Conservation (phyloP, 2,888 invertebrate species). For the Melieria crassipennis region DNA sequence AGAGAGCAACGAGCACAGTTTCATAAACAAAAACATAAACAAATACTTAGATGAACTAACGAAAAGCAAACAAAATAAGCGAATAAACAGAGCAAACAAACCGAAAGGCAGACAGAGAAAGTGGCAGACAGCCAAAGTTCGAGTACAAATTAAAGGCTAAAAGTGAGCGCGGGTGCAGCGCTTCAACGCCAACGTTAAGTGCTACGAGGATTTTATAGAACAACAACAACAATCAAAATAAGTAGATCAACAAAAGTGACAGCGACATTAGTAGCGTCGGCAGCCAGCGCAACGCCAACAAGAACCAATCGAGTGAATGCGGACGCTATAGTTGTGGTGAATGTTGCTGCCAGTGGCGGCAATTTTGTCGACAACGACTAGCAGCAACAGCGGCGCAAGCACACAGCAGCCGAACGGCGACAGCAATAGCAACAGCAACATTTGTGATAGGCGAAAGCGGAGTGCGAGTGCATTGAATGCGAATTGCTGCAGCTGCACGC, state of each 20-base stretch:
- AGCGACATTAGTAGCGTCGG: background rate
- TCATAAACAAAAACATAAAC: background rate
- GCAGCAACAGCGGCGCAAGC: background rate
- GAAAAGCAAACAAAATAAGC: background rate
- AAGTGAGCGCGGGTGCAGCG: too few species aligned
- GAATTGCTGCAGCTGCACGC: background rate
- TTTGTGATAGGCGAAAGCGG: background rate
- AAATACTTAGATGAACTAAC: background rate
- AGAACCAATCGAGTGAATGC: background rate
- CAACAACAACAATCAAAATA: background rate
- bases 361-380: background rate
- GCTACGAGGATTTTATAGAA: background rate
- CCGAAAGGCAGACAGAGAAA: constrained; percentile 6
- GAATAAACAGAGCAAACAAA: background rate
- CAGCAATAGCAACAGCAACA: background rate
- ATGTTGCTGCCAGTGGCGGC: background rate
- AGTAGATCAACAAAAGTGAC: background rate
- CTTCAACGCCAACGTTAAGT: too few species aligned
- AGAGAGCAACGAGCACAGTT: background rate
- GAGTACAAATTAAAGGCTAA: too few species aligned
- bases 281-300: background rate
- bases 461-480: background rate
- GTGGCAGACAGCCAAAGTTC: background rate
- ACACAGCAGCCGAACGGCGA: background rate
- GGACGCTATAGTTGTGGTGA: too few species aligned